Percentiles rank a stretch among this genome's conserved stretches.
Conservation (phyloP, 2,113 vertebrate species). For the Paramisgurnus dabryanus region DNA sequence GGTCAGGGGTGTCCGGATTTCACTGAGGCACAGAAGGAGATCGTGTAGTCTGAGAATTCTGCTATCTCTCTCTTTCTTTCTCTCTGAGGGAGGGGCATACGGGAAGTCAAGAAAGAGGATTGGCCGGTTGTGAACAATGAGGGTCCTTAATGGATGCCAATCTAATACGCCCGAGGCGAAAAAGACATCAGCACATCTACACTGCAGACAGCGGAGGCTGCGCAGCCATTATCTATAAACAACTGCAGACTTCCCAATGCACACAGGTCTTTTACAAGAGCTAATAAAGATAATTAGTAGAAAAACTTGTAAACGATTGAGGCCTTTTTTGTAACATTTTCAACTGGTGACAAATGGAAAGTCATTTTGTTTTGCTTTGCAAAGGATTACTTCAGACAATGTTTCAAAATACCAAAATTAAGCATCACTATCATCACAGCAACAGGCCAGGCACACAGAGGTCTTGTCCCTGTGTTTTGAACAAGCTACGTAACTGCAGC, state of each 20-base stretch:
- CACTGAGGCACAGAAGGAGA: conserved; percentile 16
- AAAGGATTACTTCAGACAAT: neutral
- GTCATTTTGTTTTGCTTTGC: conserved; percentile 35
- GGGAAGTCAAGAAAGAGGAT: conserved; percentile 28
- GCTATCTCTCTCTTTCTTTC: conserved; percentile 33
- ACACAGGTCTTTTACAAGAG: conserved; percentile 62
- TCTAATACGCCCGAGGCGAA: conserved; percentile 64
- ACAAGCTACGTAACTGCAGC: conserved; percentile 42
- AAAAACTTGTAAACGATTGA: conserved; percentile 59
- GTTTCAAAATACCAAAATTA: neutral
- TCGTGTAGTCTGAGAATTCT: conserved; percentile 43
- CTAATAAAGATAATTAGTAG: conserved; percentile 62
- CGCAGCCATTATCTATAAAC: conserved; percentile 61
- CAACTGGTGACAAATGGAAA: conserved; percentile 42
- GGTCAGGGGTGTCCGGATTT: conserved; percentile 47
- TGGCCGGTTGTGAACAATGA: conserved; percentile 67
- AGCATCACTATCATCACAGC: neutral
- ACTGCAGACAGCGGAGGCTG: conserved; percentile 65
- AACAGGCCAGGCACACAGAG: conserved; percentile 8
- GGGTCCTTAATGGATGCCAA: conserved; percentile 68
- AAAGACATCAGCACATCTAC: conserved; percentile 67
- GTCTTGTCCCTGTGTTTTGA: conserved; percentile 36
- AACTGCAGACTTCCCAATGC: conserved; percentile 53
- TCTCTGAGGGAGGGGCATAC: conserved; percentile 40
- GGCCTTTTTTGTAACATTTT: conserved; percentile 38